A percentile compares a stretch with the other conserved stretches of the same genome.
Conservation (phyloP, 2,888 invertebrate genomes). For the Sesia bembeciformis region DNA sequence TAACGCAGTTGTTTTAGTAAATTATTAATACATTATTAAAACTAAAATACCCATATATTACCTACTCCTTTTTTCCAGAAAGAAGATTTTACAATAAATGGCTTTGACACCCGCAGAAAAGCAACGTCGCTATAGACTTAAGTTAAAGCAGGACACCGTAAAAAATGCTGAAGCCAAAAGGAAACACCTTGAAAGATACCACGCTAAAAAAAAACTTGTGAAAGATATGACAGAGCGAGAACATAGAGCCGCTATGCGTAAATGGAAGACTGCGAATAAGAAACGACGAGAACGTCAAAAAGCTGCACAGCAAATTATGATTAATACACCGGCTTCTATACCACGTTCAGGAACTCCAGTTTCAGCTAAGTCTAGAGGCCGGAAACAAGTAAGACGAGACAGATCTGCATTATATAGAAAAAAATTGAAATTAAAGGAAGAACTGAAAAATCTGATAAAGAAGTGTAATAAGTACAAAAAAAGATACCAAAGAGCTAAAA, state of each 20-base stretch:
- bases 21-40: background rate
- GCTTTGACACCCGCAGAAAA: background rate
- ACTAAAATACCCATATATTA: background rate
- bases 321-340: background rate
- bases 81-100: background rate
- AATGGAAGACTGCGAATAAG: constrained; percentile 5
- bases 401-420: constrained; percentile 4
- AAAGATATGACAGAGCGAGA: constrained; percentile 4
- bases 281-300: constrained; percentile 6
- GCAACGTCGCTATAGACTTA: constrained; percentile 3
- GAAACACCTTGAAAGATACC: constrained; percentile 5
- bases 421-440: constrained; percentile 3
- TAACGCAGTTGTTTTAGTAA: background rate
- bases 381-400: constrained; percentile 6
- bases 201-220: constrained; percentile 4
- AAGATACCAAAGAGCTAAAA: background rate
- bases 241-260: constrained; percentile 5
- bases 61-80: background rate
- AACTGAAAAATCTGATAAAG: constrained; percentile 1
- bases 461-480: constrained; percentile 4
- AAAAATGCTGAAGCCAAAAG: constrained; percentile 6
- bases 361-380: constrained; percentile 1
- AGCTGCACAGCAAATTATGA: constrained; percentile 3
- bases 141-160: constrained; percentile 1
- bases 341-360: background rate